Percentiles rank a stretch among this genome's conserved stretches.
Evolutionary conservation across 2,113 vertebrate species (phyloP).

Genomic region (Toxotes jaculatrix): DNA sequence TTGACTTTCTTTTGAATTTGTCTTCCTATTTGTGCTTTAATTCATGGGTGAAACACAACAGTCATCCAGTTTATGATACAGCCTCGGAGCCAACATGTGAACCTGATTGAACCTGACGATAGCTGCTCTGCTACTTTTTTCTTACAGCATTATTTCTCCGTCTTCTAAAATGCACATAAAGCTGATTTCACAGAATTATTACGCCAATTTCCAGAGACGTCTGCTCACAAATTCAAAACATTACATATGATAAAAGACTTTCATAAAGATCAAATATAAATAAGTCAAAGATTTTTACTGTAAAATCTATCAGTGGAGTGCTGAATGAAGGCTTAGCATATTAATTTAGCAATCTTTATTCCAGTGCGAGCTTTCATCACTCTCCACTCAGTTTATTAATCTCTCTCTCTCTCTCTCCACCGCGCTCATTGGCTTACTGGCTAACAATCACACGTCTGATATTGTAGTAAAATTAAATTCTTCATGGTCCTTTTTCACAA

Average conservation of each 20-base stretch:
- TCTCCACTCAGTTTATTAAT: constrained; percentile 47
- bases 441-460: constrained; percentile 56
- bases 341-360: constrained; percentile 53
- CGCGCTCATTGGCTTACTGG: constrained; percentile 51
- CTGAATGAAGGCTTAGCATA: constrained; percentile 38
- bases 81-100: constrained; percentile 31
- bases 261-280: constrained; percentile 37
- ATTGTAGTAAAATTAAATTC: constrained; percentile 39
- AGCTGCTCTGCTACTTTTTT: constrained; percentile 1
- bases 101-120: constrained; percentile 57
- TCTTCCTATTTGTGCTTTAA: constrained; percentile 70
- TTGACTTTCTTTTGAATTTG: constrained; percentile 48
- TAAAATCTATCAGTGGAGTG: constrained; percentile 23
- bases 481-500: constrained; percentile 41
- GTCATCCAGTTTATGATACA: constrained; percentile 39
- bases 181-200: constrained; percentile 35
- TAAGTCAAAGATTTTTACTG: constrained; percentile 27
- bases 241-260: constrained; percentile 45
- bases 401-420: constrained; percentile 15
- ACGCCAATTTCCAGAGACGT: constrained; percentile 20
- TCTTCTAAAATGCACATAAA: constrained; percentile 13
- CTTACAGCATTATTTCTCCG: not conserved
- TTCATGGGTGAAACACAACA: constrained; percentile 55
- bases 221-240: constrained; percentile 45
- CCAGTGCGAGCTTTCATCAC: constrained; percentile 52